Evolutionary conservation across 2,888 invertebrate species (phyloP), one percentile per base, ranked within the genome.

Genomic region (Conomelus anceps): DNA sequence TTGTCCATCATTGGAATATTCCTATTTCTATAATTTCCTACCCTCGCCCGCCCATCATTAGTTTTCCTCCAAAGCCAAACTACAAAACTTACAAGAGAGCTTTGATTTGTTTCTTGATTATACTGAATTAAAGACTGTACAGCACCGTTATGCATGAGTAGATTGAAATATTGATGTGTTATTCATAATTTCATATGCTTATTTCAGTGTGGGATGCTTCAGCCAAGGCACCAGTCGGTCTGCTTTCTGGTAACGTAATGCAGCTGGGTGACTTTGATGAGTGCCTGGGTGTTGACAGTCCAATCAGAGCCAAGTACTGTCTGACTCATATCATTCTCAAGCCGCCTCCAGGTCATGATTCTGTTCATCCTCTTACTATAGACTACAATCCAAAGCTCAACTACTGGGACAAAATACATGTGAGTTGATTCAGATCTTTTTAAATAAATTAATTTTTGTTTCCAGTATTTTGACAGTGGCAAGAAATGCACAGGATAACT

Each of bases 221-320:
- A 34, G 95, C 95, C 0, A 96, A 96, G 92, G 95, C 95, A 63
- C 95, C 96, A 0, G 94, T 94, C 91, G 96, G 96, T 20, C 93
- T 96, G 20, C 94, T 96, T 22, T 95, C 95, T 91, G 96, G 96
- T 1, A 95, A 95, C 17, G 94, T 95, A 0, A 96, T 95, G 93
- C 96, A 96, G 90, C 93, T 96, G 90, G 96, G 96, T 0, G 96
- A 96, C 93, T 96, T 95, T 92, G 96, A 96, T 92, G 96, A 96
- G 93, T 96, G 96, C 92, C 89, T 94, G 85, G 89, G 34, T 22
- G 92, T 93, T 3, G 91, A 92, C 90, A 93, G 93, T 1, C 94
- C 94, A 1, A 93, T 94, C 91, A 91, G 92, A 87, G 93, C 93
- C 0, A 93, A 93, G 90, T 94, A 94, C 92, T 95, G 95, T 90